A percentile compares a stretch with the other conserved stretches of the same genome.
Evolutionary conservation across 2,888 invertebrate genomes (phyloP).

Genomic region (Frankliniella intonsa): DNA sequence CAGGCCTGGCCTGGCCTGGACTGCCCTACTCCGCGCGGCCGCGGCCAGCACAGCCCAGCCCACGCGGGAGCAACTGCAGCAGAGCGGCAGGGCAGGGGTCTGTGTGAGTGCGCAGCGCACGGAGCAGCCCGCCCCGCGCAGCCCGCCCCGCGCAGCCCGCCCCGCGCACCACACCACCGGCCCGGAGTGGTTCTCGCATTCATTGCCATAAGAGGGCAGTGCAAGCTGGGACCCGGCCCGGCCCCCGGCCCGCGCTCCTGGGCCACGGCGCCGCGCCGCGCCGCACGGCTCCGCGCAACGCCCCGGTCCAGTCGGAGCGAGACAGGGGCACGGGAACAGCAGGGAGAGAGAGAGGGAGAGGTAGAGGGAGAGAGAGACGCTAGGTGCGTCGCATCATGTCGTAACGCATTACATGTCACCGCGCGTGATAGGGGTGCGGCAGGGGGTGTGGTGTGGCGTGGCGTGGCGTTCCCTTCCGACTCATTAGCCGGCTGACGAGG

Average conservation of each 20-base stretch:
- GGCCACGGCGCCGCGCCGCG: not conserved
- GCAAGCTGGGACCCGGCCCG: not conserved
- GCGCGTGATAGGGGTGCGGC: not conserved
- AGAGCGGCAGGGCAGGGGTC: not conserved
- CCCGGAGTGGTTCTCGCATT: conserved; percentile 1
- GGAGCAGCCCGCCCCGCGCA: not conserved
- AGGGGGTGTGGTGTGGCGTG: too few species aligned
- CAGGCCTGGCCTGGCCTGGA: not conserved
- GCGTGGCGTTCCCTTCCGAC: too few species aligned
- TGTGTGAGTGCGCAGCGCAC: not conserved
- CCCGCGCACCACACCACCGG: not conserved
- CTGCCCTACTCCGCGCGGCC: not conserved
- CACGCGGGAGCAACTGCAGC: not conserved
- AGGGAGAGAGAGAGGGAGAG: not conserved
- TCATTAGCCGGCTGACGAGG: too few species aligned
- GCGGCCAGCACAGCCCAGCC: too few species aligned
- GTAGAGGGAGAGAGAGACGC: not conserved
- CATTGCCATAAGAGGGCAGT: conserved; percentile 16
- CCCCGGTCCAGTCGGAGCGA: not conserved
- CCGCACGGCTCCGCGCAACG: not conserved
- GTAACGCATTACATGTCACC: not conserved
- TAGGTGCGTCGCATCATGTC: not conserved
- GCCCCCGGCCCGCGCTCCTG: not conserved
- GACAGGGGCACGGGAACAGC: not conserved
- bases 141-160: not conserved